Conservation (phyloP, 2,797 vertebrate genomes). For the Ctenopoma kingsleyae region DNA sequence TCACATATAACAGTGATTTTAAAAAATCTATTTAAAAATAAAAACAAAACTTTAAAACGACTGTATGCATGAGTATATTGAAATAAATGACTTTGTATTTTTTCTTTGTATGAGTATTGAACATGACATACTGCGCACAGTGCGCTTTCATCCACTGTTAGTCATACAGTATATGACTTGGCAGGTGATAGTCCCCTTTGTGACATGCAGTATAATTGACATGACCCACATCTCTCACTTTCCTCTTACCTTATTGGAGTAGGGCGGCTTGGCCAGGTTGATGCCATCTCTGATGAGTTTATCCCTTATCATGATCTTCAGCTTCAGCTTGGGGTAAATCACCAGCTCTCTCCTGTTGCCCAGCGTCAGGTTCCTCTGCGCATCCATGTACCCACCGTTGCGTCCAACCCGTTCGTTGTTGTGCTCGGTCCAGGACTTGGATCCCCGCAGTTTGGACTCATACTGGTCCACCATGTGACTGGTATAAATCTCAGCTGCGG, state of each 20-base stretch:
- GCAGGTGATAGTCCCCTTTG: constrained; percentile 8
- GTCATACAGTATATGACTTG: not conserved
- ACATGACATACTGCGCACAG: no score
- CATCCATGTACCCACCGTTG: constrained; percentile 73
- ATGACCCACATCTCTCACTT: not conserved
- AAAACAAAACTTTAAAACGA: no score
- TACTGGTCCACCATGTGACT: constrained; percentile 84
- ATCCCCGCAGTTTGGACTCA: constrained; percentile 81
- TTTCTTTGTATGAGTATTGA: not conserved
- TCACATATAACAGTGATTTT: not conserved
- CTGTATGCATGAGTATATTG: no score
- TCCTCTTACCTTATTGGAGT: constrained; percentile 94
- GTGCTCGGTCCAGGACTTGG: constrained; percentile 86
- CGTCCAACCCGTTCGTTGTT: constrained; percentile 74
- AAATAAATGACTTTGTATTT: no score
- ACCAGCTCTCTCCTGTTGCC: constrained; percentile 86
- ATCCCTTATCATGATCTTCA: constrained; percentile 99
- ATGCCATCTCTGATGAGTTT: constrained; percentile 94
- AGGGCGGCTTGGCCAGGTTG: constrained; percentile 92
- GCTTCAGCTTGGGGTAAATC: constrained; percentile 92
- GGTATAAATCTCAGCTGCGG: constrained; percentile 77
- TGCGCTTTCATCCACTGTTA: not conserved
- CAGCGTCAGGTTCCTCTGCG: constrained; percentile 82
- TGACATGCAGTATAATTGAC: not conserved
- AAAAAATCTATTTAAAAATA: no score